Percentiles rank a stretch among this genome's conserved stretches.
Evolutionary conservation across 92 coral and sea anemone genomes (phyloP).

Genomic region (Epizoanthus fatuus): DNA sequence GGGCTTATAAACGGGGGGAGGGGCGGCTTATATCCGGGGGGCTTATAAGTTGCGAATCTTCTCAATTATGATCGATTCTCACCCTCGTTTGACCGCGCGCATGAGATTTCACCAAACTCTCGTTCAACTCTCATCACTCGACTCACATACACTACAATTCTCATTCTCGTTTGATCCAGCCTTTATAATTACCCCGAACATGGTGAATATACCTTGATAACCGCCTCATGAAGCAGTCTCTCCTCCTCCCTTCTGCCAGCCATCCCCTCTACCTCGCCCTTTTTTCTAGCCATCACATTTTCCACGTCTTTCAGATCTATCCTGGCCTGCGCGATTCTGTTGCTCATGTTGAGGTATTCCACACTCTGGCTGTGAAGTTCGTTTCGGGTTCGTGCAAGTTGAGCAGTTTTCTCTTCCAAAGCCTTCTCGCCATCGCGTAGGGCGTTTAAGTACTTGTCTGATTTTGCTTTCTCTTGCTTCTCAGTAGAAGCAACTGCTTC

Average conservation of each 20-base stretch:
- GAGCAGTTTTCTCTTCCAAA: constrained; percentile 75
- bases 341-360: constrained; percentile 75
- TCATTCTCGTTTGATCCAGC: too few species aligned
- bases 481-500: constrained; percentile 70
- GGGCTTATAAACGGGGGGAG: too few species aligned
- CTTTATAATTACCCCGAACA: background rate
- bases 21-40: too few species aligned
- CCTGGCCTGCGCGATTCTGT: constrained; percentile 67
- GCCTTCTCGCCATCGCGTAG: constrained; percentile 89
- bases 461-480: constrained; percentile 66
- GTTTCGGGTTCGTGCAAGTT: constrained; percentile 82
- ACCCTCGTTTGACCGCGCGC: too few species aligned
- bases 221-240: constrained; percentile 51
- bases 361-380: constrained; percentile 82
- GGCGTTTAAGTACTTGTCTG: constrained; percentile 66
- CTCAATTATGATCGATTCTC: too few species aligned
- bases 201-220: constrained; percentile 57
- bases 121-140: too few species aligned
- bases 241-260: constrained; percentile 67
- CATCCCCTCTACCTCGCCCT: constrained; percentile 54
- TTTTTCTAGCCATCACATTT: constrained; percentile 39
- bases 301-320: constrained; percentile 78
- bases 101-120: too few species aligned
- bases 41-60: too few species aligned
- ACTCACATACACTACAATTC: too few species aligned